phyloP scores from a whole-genome alignment of 2,113 vertebrate species.

The Oncorhynchus keta region DNA sequence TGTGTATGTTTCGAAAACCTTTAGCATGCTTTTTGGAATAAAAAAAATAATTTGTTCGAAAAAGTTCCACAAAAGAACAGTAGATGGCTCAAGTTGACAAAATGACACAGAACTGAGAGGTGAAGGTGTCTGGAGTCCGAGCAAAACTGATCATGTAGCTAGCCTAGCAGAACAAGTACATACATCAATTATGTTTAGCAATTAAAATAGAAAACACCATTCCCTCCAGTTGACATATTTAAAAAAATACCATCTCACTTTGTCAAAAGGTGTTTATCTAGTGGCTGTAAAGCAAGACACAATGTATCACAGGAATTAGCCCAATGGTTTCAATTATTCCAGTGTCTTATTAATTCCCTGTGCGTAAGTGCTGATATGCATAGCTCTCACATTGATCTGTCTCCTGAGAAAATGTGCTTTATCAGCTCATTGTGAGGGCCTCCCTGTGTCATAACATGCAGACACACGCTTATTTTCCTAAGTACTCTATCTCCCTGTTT shows the following conservation, averaged over 20 bases:
- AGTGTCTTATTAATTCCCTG: too few species aligned
- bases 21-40: too few species aligned
- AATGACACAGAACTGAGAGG: too few species aligned
- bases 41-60: too few species aligned
- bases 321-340: too few species aligned
- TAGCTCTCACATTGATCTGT: background rate
- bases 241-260: background rate
- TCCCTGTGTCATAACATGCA: slow-evolving; percentile 4
- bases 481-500: slow-evolving; percentile 21
- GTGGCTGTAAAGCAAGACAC: too few species aligned
- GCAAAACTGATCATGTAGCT: too few species aligned
- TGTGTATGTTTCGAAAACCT: too few species aligned
- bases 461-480: slow-evolving; percentile 30
- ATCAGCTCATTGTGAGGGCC: background rate
- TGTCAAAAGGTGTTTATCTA: background rate
- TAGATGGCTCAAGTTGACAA: slow-evolving; percentile 67
- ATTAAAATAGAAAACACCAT: background rate
- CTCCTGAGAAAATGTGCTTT: background rate
- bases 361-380: background rate
- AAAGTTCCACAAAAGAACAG: slow-evolving; percentile 57
- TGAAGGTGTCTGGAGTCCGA: background rate
- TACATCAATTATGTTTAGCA: background rate
- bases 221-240: background rate
- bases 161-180: background rate
- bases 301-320: too few species aligned